Percentiles rank a stretch among this genome's conserved stretches.
These are phyloP conservation scores for Lycaon pictus DNA, from an alignment of 2,113 vertebrate species.

Conservation along the genomic window DNA sequence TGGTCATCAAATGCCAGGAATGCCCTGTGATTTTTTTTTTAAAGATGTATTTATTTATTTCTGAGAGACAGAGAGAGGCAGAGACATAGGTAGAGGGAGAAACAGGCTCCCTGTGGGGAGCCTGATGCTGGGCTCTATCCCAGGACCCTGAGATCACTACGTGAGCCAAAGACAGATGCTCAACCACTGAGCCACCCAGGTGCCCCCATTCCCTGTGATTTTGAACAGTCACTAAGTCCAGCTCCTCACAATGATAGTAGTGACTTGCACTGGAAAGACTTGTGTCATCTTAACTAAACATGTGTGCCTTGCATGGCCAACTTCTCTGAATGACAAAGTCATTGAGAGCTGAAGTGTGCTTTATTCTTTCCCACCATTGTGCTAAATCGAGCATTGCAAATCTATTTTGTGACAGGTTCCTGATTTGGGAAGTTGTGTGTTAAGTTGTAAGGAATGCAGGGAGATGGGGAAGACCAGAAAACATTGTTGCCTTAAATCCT, in stretches of 20 bases:
- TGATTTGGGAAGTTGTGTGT: constrained; percentile 51
- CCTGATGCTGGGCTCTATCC: no score
- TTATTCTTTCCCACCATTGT: neutral
- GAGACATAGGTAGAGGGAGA: no score
- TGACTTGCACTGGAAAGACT: neutral
- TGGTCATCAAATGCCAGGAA: neutral
- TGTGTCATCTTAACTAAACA: neutral
- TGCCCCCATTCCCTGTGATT: neutral
- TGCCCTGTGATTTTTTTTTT: neutral
- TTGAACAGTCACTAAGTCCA: neutral
- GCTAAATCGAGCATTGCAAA: neutral
- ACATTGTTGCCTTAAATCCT: neutral
- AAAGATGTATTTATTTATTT: no score
- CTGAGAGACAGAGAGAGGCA: no score
- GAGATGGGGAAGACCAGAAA: constrained; percentile 14
- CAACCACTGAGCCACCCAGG: no score
- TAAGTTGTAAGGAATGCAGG: neutral
- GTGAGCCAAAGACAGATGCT: no score
- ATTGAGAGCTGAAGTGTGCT: neutral
- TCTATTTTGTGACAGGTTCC: constrained; percentile 33
- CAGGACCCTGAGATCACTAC: no score
- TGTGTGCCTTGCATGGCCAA: neutral
- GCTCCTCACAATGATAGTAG: neutral
- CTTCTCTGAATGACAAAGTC: neutral
- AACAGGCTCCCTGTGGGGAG: no score